These are phyloP conservation scores for Dryobates pubescens DNA, from an alignment of 2,797 vertebrate genomes.

Conservation along the genomic window DNA sequence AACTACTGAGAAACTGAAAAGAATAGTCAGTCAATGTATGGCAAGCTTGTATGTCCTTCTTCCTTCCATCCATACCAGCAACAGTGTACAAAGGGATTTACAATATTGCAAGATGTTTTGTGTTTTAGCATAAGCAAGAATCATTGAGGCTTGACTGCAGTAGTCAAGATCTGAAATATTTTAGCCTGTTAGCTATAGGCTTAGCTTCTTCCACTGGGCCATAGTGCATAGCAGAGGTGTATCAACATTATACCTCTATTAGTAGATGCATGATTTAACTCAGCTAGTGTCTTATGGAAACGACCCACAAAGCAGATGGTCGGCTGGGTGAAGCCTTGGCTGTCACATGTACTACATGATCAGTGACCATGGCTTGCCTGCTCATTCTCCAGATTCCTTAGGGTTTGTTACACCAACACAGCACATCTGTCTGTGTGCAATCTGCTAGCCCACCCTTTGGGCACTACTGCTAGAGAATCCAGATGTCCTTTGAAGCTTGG, in stretches of 20 bases:
- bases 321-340: neutral
- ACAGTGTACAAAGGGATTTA: neutral
- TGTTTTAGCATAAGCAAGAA: neutral
- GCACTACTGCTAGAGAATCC: neutral
- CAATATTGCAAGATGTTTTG: rapidly evolving
- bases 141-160: no score
- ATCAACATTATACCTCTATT: neutral
- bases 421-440: neutral
- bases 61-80: neutral
- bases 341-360: rapidly evolving
- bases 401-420: neutral
- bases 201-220: neutral
- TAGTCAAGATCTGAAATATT: neutral
- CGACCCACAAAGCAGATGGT: neutral
- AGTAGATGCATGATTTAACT: neutral
- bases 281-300: neutral
- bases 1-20: neutral
- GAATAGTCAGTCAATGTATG: neutral
- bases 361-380: neutral
- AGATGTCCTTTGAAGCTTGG: neutral
- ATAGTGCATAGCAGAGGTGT: neutral
- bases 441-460: neutral
- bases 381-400: neutral
- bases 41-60: neutral
- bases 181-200: neutral